These are phyloP conservation scores for Otis tarda DNA, from an alignment of 2,113 vertebrate species.

Conservation along the genomic window DNA sequence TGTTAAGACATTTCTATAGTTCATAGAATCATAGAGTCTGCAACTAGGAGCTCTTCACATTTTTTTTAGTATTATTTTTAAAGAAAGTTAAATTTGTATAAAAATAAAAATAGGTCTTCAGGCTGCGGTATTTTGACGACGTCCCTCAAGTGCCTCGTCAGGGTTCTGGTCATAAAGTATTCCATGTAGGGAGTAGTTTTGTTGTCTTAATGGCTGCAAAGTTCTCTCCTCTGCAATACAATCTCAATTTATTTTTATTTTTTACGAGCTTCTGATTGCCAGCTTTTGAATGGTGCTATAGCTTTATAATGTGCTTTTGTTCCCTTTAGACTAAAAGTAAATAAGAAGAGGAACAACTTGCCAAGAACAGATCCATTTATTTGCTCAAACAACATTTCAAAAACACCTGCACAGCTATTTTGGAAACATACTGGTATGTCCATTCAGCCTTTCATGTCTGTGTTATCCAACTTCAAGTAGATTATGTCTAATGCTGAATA, in stretches of 20 bases:
- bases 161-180: background rate
- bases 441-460: background rate
- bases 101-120: background rate
- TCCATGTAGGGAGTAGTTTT: background rate
- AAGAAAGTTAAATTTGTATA: background rate
- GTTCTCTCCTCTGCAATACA: background rate
- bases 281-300: background rate
- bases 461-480: background rate
- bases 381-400: conserved; percentile 7
- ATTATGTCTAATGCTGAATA: background rate
- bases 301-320: background rate
- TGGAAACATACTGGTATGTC: background rate
- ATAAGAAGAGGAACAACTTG: background rate
- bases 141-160: background rate
- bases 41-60: background rate
- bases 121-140: background rate
- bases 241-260: background rate
- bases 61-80: background rate
- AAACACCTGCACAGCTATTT: conserved; percentile 22
- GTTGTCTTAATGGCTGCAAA: background rate
- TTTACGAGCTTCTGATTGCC: background rate
- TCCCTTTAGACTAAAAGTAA: conserved; percentile 41
- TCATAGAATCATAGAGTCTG: background rate
- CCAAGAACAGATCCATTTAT: background rate
- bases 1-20: background rate